phyloP scores from a whole-genome alignment of 2,888 invertebrate species.

The Tanypteryx hageni region DNA sequence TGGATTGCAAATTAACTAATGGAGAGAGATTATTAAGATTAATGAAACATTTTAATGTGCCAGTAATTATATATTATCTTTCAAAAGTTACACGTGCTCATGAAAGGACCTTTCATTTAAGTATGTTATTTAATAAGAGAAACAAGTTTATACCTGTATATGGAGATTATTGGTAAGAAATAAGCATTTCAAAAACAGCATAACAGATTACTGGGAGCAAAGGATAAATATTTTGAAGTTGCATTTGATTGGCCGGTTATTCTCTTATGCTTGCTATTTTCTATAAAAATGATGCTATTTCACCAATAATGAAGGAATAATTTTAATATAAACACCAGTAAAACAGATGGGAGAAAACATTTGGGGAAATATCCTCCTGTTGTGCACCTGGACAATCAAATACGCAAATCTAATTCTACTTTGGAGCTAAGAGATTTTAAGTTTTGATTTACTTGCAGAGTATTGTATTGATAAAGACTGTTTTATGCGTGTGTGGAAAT shows the following conservation, averaged over 20 bases:
- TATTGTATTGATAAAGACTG: conserved; percentile 1
- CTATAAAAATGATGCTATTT: background rate
- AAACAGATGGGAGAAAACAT: background rate
- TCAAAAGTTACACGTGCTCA: background rate
- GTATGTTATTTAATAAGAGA: background rate
- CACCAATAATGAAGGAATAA: background rate
- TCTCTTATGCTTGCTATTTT: background rate
- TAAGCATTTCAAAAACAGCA: background rate
- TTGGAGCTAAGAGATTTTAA: background rate
- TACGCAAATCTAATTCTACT: conserved; percentile 9
- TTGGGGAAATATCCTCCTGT: background rate
- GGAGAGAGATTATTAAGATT: background rate
- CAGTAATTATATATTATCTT: background rate
- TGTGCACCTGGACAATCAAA: conserved; percentile 59
- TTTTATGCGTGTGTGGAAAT: conserved; percentile 26
- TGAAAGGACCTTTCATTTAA: background rate
- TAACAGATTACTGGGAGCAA: background rate
- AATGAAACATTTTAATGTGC: background rate
- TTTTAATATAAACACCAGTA: background rate
- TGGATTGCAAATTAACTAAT: background rate
- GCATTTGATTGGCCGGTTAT: background rate
- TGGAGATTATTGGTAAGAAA: background rate
- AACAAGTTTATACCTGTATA: background rate
- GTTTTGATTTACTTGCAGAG: background rate
- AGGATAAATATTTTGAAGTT: background rate